Evolutionary conservation across 2,113 vertebrate genomes (phyloP), one percentile per base, ranked within the genome.

Genomic region (Scortum barcoo): DNA sequence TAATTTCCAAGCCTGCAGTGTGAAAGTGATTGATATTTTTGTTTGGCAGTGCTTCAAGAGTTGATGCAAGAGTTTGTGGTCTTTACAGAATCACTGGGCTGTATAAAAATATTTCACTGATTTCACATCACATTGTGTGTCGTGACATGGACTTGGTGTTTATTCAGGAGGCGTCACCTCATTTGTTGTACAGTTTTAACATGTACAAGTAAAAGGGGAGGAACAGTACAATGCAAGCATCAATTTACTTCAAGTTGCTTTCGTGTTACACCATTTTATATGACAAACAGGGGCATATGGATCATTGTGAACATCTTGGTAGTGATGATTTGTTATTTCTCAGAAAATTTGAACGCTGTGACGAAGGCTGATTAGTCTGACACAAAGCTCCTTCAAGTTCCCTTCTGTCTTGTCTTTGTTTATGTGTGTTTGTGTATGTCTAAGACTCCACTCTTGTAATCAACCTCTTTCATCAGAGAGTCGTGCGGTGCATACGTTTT

Each of bases 381-480:
- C 19, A 46, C 14, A 68, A 61, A 72, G 58, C 76, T 63, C 46
- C 62, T 68, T 40, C 46, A 60, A 68, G 63, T 40, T 69, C 28
- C 65, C 53, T 71, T 76, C 53, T 73, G 36, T 36, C 51, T 76
- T 58, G 67, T 85, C 51, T 76, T 61, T 62, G 63, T 69, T 70
- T 80, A n/a, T 80, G 57, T 66, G 48, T 19, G 69, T 10, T 22
- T 68, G 46, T 53, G 38, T 54, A 20, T 54, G 68, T 70, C 22
- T 16, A 22, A 14, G 61, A n/a, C n/a, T 69, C 80, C 38, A 30
- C 65, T 65, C 14, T 67, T 83, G 72, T 83, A 86, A 88, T 90
- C 86, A 84, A 53, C 54, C 12, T 67, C 40, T 89, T 88, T 89
- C 88, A 86, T 88, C 77, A 82, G 48, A 82, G 72, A 62, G 50